Evolutionary conservation across 1,140 invertebrate species (phyloP).

Genomic region (Brachystomella parvula): DNA sequence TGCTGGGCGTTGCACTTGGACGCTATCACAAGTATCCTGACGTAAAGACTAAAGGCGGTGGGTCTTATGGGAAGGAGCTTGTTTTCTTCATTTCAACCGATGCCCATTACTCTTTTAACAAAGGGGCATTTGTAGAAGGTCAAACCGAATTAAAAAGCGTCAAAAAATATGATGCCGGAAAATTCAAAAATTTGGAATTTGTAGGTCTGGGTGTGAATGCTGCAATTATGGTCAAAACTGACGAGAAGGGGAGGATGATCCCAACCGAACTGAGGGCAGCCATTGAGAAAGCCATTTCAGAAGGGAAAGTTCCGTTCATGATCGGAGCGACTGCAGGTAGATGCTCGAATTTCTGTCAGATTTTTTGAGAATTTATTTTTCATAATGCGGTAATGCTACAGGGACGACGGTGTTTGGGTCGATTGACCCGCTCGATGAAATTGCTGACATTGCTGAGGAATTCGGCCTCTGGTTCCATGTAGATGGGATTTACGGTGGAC

Average conservation of each 20-base stretch:
- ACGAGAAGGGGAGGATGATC: slow-evolving; percentile 68
- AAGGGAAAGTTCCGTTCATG: slow-evolving; percentile 69
- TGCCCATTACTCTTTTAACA: slow-evolving; percentile 88
- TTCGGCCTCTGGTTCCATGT: slow-evolving; percentile 88
- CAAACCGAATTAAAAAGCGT: no score
- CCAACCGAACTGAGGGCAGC: slow-evolving; percentile 59
- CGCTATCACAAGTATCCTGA: slow-evolving; percentile 65
- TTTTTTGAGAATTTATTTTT: not conserved
- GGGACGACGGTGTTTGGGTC: slow-evolving; percentile 56
- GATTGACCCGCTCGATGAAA: slow-evolving; percentile 73
- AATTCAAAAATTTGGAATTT: not conserved
- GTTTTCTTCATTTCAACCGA: slow-evolving; percentile 77
- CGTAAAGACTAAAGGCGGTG: slow-evolving; percentile 48
- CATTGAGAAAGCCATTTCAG: slow-evolving; percentile 55
- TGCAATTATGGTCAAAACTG: slow-evolving; percentile 61
- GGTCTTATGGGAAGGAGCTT: slow-evolving; percentile 47
- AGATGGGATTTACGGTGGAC: slow-evolving; percentile 89
- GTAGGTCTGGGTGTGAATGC: slow-evolving; percentile 60
- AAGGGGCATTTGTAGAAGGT: slow-evolving; percentile 41
- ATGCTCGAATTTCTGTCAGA: not conserved
- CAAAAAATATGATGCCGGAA: not conserved
- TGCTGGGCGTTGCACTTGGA: slow-evolving; percentile 87
- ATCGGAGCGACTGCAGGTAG: slow-evolving; percentile 65
- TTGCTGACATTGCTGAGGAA: slow-evolving; percentile 71
- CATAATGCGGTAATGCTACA: not conserved